Conservation (phyloP, 2,113 vertebrate genomes). For the Urocolius indicus region DNA sequence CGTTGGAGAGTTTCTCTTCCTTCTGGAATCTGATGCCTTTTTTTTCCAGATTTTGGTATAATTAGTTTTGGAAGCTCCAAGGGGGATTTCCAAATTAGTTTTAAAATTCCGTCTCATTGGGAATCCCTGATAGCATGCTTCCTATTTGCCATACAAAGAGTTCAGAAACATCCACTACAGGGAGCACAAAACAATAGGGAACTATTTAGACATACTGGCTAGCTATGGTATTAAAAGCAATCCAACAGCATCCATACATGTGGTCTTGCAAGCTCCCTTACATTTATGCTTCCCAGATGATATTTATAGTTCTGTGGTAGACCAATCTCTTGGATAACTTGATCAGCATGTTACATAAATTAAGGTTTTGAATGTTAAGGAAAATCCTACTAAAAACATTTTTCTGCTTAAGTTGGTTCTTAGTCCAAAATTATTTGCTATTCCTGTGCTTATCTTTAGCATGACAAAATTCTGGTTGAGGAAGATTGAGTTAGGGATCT, state of each 20-base stretch:
- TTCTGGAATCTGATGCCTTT: neutral
- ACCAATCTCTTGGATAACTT: neutral
- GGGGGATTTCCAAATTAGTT: neutral
- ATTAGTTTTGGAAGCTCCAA: neutral
- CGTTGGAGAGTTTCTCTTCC: neutral
- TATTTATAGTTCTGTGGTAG: neutral
- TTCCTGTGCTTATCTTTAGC: neutral
- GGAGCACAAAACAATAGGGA: neutral
- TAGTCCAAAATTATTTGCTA: neutral
- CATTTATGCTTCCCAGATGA: neutral
- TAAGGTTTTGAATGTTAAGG: neutral
- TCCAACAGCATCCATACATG: rapidly evolving
- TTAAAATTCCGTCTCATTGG: neutral
- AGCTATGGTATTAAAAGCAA: neutral
- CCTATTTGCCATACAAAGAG: neutral
- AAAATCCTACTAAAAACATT: neutral
- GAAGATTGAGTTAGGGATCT: too few relatives aligned
- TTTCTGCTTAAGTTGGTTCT: neutral
- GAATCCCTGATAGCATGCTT: neutral
- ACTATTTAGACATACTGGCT: neutral
- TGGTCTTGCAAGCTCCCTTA: neutral
- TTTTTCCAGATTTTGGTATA: neutral
- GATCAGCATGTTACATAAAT: neutral
- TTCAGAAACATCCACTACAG: neutral
- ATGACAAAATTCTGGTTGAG: too few relatives aligned